phyloP scores from a whole-genome alignment of 2,113 vertebrate species.

The Grantiella picta region DNA sequence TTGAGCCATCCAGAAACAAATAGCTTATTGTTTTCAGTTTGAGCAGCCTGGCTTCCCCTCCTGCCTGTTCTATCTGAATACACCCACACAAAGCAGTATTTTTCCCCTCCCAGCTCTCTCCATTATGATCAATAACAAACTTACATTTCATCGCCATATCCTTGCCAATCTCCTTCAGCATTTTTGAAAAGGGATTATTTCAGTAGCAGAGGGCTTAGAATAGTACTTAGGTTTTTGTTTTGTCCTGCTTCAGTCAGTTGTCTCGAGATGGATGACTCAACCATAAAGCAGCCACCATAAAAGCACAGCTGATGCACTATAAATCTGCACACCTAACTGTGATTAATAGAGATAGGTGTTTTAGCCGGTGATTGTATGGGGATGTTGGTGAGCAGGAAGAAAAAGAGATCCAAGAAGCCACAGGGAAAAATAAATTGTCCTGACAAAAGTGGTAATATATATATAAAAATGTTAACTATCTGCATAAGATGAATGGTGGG shows the following conservation, averaged over 20 bases:
- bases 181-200: slow-evolving; percentile 31
- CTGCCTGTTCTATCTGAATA: neutral
- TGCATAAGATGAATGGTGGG: neutral
- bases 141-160: neutral
- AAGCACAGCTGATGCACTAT: neutral
- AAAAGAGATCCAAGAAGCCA: slow-evolving; percentile 20
- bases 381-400: neutral
- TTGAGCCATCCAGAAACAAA: neutral
- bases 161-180: slow-evolving; percentile 29
- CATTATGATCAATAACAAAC: neutral
- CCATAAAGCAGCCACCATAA: neutral
- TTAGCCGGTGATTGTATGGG: neutral
- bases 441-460: neutral
- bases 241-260: slow-evolving; percentile 3
- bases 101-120: neutral
- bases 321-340: slow-evolving; percentile 44
- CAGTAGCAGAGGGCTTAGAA: neutral
- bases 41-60: neutral
- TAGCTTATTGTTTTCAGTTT: neutral
- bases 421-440: neutral
- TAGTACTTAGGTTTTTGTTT: slow-evolving; percentile 35
- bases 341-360: slow-evolving; percentile 29
- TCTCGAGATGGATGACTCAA: slow-evolving; percentile 28
- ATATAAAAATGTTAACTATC: neutral
- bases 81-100: neutral